Evolutionary conservation across 2,888 invertebrate genomes (phyloP).

Genomic region (Himalopsyche anomala): DNA sequence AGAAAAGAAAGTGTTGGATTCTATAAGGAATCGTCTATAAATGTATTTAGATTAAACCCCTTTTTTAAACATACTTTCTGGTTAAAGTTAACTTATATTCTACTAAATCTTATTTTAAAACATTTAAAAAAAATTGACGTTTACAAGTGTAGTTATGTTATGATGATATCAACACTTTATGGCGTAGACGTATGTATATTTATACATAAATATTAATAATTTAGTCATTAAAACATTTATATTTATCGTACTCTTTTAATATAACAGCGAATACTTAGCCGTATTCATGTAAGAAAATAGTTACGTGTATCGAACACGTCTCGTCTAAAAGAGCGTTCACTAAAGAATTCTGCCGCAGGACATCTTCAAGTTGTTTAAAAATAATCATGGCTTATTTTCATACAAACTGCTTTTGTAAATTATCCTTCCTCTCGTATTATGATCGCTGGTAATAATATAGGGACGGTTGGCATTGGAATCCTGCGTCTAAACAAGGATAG

Average conservation of each 20-base stretch:
- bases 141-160: too few relatives aligned
- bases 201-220: not conserved
- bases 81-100: too few relatives aligned
- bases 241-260: not conserved
- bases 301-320: not conserved
- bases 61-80: too few relatives aligned
- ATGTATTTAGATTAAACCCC: too few relatives aligned
- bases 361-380: conserved; percentile 27
- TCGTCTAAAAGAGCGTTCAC: conserved; percentile 36
- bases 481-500: not conserved
- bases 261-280: not conserved
- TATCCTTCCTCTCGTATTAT: conserved; percentile 24
- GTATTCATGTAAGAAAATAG: not conserved
- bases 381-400: conserved; percentile 45
- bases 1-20: too few relatives aligned
- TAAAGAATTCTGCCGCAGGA: conserved; percentile 43
- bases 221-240: not conserved
- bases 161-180: too few relatives aligned
- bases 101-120: too few relatives aligned
- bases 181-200: too few relatives aligned
- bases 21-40: too few relatives aligned
- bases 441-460: conserved; percentile 7
- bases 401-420: conserved; percentile 42
- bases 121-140: too few relatives aligned
- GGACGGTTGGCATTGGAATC: not conserved